Conservation (phyloP, 2,888 invertebrate genomes). For the Campoplex capitator region DNA sequence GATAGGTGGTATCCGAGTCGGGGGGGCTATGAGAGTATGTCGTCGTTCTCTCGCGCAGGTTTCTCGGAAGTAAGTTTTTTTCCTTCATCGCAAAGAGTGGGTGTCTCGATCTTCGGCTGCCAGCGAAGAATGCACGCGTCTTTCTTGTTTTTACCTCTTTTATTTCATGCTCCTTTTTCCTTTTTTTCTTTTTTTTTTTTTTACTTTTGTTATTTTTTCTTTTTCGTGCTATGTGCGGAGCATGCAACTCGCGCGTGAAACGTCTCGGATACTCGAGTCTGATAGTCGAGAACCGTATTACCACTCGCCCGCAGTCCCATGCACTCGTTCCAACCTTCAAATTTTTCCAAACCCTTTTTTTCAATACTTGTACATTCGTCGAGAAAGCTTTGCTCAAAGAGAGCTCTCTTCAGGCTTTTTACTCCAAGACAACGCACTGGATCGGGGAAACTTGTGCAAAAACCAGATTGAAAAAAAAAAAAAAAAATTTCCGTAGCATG, state of each 20-base stretch:
- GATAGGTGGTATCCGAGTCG: constrained; percentile 8
- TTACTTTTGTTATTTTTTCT: neutral
- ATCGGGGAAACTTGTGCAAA: neutral
- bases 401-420: neutral
- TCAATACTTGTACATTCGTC: neutral
- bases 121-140: constrained; percentile 26
- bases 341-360: neutral
- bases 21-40: constrained; percentile 22
- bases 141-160: constrained; percentile 14
- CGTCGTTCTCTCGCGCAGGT: constrained; percentile 47
- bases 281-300: constrained; percentile 41
- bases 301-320: neutral
- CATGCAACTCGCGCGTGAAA: constrained; percentile 41
- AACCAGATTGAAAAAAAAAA: neutral
- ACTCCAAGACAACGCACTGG: neutral
- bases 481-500: neutral
- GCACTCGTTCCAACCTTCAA: neutral
- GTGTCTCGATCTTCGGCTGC: constrained; percentile 51
- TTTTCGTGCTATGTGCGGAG: constrained; percentile 1
- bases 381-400: neutral
- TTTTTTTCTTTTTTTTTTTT: neutral
- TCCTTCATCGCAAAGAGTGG: constrained; percentile 48
- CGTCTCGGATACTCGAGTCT: constrained; percentile 44
- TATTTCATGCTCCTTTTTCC: neutral
- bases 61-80: constrained; percentile 58